Evolutionary conservation across 2,113 vertebrate species (phyloP).

Genomic region (Cisticola juncidis): DNA sequence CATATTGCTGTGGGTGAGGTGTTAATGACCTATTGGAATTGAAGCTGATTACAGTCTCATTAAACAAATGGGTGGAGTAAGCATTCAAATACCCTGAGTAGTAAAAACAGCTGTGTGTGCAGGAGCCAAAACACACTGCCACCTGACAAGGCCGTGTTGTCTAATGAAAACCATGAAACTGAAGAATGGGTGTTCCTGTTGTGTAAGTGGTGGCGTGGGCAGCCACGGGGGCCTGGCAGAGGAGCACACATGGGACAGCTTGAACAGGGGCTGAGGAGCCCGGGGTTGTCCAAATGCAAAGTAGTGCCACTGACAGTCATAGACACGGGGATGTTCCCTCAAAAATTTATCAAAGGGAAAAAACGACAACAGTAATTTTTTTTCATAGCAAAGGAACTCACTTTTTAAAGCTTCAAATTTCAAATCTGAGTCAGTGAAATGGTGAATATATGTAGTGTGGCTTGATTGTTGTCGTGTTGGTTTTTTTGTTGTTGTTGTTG

Average conservation of each 20-base stretch:
- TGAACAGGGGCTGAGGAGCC: background rate
- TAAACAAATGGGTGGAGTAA: conserved; percentile 50
- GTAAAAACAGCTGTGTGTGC: background rate
- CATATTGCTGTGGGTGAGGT: conserved; percentile 1
- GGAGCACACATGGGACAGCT: accelerated
- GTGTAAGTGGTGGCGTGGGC: background rate
- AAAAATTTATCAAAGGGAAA: background rate
- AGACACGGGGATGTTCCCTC: accelerated
- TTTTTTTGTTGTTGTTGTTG: too few relatives aligned
- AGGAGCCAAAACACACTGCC: background rate
- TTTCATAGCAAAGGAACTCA: background rate
- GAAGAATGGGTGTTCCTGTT: background rate
- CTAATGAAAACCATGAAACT: background rate
- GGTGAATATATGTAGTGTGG: background rate
- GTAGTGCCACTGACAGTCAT: background rate
- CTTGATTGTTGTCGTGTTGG: accelerated
- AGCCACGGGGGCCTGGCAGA: background rate
- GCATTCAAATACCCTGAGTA: background rate
- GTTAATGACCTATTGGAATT: conserved; percentile 49
- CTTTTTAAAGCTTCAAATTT: background rate
- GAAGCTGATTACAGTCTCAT: conserved; percentile 45
- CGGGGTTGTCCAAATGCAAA: background rate
- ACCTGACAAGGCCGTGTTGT: background rate
- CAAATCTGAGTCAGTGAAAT: background rate
- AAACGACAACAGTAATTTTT: accelerated